Percentiles rank a stretch among this genome's conserved stretches.
phyloP scores from a whole-genome alignment of 1,140 invertebrate genomes.

The Augochlora pura region DNA sequence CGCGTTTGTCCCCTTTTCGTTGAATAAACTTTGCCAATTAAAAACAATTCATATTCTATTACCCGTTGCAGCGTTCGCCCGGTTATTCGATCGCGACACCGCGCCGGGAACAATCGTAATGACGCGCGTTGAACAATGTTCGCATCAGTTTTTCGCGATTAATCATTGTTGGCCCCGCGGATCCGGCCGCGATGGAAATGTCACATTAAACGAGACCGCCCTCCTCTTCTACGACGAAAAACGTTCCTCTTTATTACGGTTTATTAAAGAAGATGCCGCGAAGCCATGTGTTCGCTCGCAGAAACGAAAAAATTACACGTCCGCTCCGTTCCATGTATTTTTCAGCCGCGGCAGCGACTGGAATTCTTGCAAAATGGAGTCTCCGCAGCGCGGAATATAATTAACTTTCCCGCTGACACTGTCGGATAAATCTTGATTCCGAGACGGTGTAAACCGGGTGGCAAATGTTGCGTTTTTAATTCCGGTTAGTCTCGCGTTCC shows the following conservation, averaged over 20 bases:
- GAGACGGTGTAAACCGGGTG: neutral
- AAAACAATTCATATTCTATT: neutral
- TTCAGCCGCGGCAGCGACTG: neutral
- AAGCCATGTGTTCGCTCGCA: neutral
- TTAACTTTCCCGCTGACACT: neutral
- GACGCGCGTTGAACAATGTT: neutral
- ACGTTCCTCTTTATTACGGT: neutral
- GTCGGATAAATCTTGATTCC: neutral
- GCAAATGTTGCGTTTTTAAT: neutral
- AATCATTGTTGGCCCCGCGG: neutral
- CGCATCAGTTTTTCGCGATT: neutral
- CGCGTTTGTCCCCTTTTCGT: neutral
- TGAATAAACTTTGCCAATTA: neutral
- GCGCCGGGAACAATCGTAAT: neutral
- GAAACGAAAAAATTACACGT: constrained; percentile 3
- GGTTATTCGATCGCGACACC: neutral
- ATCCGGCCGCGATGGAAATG: neutral
- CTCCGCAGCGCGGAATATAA: neutral
- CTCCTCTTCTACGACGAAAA: neutral
- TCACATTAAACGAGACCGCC: neutral
- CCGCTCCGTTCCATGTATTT: neutral
- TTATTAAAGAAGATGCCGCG: neutral
- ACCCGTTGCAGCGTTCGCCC: neutral
- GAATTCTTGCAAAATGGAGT: neutral
- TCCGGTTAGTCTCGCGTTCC: neutral